Conservation (phyloP, 2,797 vertebrate genomes). For the Enoplosus armatus region DNA sequence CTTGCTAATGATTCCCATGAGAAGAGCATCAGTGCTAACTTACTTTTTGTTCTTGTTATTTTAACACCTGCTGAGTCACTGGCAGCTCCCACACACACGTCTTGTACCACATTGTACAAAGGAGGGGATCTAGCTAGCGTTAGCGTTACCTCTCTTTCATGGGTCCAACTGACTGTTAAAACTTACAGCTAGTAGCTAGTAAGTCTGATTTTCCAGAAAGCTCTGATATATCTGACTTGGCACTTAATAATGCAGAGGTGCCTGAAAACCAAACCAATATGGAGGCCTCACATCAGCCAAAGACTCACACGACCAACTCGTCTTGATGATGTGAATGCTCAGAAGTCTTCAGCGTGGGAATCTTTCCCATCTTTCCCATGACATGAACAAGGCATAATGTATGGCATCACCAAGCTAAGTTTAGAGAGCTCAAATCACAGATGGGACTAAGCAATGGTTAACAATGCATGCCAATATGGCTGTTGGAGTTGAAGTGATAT, state of each 20-base stretch:
- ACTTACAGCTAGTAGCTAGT: background rate
- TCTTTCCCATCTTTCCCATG: background rate
- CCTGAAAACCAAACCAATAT: constrained; percentile 2
- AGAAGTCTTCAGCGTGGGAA: too few relatives aligned
- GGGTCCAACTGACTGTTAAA: background rate
- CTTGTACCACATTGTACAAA: background rate
- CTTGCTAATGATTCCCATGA: too few relatives aligned
- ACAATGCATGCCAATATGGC: too few relatives aligned
- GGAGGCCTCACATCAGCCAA: background rate
- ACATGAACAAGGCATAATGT: background rate
- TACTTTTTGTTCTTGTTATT: background rate
- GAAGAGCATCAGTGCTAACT: too few relatives aligned
- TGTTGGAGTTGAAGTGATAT: background rate
- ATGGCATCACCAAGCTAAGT: background rate
- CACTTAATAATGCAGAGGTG: background rate
- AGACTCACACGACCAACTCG: background rate
- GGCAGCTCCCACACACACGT: background rate
- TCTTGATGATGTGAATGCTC: background rate
- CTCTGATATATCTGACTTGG: background rate
- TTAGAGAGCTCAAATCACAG: background rate
- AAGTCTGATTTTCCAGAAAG: too few relatives aligned
- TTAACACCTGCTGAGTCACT: background rate
- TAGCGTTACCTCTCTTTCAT: background rate
- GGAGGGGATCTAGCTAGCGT: background rate
- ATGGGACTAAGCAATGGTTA: background rate